Conservation (phyloP, 2,797 vertebrate genomes). For the Columba guinea region DNA sequence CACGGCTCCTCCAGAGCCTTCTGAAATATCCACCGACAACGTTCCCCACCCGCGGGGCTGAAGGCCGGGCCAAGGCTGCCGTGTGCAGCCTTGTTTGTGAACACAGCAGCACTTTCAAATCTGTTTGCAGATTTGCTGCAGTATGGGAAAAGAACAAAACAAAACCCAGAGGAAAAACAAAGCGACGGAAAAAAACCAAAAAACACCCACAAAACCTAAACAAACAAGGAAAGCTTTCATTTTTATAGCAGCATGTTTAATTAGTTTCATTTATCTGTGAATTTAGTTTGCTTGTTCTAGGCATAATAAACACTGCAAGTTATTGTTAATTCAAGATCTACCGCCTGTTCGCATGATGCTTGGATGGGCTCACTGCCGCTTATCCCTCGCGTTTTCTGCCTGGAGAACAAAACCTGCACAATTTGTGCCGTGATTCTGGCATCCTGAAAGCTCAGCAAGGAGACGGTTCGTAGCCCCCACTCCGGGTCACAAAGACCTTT, state of each 20-base stretch:
- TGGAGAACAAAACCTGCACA: neutral
- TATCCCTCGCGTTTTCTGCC: neutral
- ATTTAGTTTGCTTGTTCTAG: slow-evolving; percentile 26
- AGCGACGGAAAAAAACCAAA: neutral
- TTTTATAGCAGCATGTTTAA: slow-evolving; percentile 25
- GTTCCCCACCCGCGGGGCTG: neutral
- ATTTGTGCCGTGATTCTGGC: neutral
- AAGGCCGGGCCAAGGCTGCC: neutral
- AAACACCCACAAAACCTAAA: neutral
- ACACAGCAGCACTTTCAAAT: neutral
- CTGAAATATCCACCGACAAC: neutral
- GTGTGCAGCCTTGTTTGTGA: neutral
- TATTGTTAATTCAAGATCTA: neutral
- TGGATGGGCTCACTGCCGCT: neutral
- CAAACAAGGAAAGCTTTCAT: neutral
- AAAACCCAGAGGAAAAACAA: neutral
- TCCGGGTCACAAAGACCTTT: neutral
- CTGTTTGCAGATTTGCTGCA: neutral
- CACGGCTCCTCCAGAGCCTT: neutral
- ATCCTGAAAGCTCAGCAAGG: neutral
- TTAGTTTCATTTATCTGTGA: slow-evolving; percentile 34
- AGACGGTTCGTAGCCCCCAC: neutral
- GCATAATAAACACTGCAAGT: neutral
- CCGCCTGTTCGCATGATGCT: neutral
- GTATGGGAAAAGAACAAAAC: neutral